A percentile compares a stretch with the other conserved stretches of the same genome.
Evolutionary conservation across 2,888 invertebrate genomes (phyloP).

Genomic region (Cheilosia grossa): DNA sequence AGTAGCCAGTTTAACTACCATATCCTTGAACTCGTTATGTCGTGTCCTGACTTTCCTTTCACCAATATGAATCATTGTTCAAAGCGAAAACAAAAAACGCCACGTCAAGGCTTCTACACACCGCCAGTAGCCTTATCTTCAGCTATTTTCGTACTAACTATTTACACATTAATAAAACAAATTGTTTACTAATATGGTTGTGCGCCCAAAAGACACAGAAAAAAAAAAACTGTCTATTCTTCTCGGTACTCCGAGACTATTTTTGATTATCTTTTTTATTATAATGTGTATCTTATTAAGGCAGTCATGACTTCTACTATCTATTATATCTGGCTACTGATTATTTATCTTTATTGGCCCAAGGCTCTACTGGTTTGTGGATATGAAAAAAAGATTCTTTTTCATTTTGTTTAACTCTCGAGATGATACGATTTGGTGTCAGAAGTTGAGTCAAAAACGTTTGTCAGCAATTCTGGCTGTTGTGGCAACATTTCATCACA

Average conservation of each 20-base stretch:
- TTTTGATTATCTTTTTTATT: conserved; percentile 26
- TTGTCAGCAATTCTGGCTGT: background rate
- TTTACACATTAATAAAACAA: conserved; percentile 54
- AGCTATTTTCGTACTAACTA: conserved; percentile 38
- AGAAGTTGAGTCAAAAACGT: background rate
- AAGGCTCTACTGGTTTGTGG: background rate
- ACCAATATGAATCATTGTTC: conserved; percentile 11
- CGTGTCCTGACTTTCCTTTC: conserved; percentile 1
- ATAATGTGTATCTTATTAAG: conserved; percentile 41
- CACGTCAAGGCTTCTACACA: conserved; percentile 17
- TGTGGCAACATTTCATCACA: background rate
- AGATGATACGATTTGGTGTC: conserved; percentile 1
- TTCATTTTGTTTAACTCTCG: background rate
- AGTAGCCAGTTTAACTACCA: background rate
- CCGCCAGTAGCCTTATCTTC: conserved; percentile 38
- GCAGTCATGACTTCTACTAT: conserved; percentile 17
- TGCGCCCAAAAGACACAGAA: conserved; percentile 11
- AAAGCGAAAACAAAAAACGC: background rate
- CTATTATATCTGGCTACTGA: conserved; percentile 35
- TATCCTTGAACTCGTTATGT: background rate
- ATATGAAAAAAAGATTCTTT: background rate
- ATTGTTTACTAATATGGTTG: conserved; percentile 45
- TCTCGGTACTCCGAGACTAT: conserved; percentile 6
- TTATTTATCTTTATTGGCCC: conserved; percentile 22
- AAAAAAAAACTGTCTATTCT: background rate